phyloP scores from a whole-genome alignment of 2,797 vertebrate genomes.

The Sebastes trivittatus region DNA sequence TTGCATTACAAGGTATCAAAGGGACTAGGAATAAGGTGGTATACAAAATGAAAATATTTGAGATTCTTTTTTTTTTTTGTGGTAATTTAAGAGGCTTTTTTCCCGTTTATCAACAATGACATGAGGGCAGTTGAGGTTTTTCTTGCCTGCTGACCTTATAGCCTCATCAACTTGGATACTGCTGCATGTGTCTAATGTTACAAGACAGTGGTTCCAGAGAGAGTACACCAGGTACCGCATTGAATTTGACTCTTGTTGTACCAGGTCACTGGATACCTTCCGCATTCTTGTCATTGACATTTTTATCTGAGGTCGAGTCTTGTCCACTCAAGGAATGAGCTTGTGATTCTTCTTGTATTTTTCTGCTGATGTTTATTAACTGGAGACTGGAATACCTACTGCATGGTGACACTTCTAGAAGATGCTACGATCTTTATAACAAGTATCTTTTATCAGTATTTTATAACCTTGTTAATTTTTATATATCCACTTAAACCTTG shows the following conservation, averaged over 20 bases:
- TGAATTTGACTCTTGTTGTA: slow-evolving; percentile 37
- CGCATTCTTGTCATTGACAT: slow-evolving; percentile 34
- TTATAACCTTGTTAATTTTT: slow-evolving; percentile 85
- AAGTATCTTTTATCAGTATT: slow-evolving; percentile 84
- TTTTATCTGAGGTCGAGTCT: slow-evolving; percentile 55
- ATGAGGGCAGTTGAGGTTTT: background rate
- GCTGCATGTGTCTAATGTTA: slow-evolving; percentile 70
- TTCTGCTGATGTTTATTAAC: slow-evolving; percentile 81
- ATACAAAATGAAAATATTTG: background rate
- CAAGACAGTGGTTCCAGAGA: slow-evolving; percentile 32
- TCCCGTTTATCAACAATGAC: slow-evolving; percentile 6
- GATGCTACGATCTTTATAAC: slow-evolving; percentile 81
- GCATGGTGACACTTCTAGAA: slow-evolving; percentile 84
- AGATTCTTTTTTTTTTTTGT: background rate
- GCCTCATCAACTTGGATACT: slow-evolving; percentile 34
- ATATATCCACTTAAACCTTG: slow-evolving; percentile 72
- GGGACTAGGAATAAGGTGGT: background rate
- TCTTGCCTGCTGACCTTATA: slow-evolving; percentile 24
- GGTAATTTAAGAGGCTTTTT: background rate
- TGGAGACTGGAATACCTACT: slow-evolving; percentile 75
- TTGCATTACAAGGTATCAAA: background rate
- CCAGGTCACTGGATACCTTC: slow-evolving; percentile 52
- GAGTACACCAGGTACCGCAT: slow-evolving; percentile 20
- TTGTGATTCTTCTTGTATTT: slow-evolving; percentile 83
- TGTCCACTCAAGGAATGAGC: slow-evolving; percentile 75